phyloP scores from a whole-genome alignment of 2,888 invertebrate species.

The Seira ritae region DNA sequence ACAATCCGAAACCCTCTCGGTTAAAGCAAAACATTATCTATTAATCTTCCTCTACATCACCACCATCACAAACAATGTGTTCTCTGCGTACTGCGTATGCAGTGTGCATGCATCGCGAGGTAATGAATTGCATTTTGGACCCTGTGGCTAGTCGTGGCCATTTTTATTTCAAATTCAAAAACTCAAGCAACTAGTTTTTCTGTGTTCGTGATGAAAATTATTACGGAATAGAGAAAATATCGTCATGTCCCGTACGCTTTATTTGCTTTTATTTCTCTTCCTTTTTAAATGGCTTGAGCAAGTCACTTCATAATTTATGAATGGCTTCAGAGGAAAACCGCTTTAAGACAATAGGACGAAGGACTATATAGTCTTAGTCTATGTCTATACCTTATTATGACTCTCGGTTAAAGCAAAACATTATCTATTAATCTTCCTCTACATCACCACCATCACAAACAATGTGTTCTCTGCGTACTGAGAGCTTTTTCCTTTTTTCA shows the following conservation, averaged over 20 bases:
- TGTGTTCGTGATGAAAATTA: conserved; percentile 14
- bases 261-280: conserved; percentile 16
- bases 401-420: not conserved
- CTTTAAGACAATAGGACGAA: conserved; percentile 29
- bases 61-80: too few species aligned
- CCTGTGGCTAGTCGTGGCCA: too few species aligned
- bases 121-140: too few species aligned
- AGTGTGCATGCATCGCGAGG: too few species aligned
- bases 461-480: too few species aligned
- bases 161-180: too few species aligned
- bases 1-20: not conserved
- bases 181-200: conserved; percentile 3
- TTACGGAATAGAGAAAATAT: conserved; percentile 8
- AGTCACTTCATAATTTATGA: conserved; percentile 38
- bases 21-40: not conserved
- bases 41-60: not conserved
- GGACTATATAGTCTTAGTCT: not conserved
- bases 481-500: not conserved
- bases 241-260: conserved; percentile 3
- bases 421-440: conserved; percentile 1
- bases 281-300: conserved; percentile 5
- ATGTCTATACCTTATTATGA: too few species aligned
- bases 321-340: conserved; percentile 25
- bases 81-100: too few species aligned
- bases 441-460: too few species aligned